phyloP scores from a whole-genome alignment of 1,140 invertebrate species.

The Condylostylus longicornis region DNA sequence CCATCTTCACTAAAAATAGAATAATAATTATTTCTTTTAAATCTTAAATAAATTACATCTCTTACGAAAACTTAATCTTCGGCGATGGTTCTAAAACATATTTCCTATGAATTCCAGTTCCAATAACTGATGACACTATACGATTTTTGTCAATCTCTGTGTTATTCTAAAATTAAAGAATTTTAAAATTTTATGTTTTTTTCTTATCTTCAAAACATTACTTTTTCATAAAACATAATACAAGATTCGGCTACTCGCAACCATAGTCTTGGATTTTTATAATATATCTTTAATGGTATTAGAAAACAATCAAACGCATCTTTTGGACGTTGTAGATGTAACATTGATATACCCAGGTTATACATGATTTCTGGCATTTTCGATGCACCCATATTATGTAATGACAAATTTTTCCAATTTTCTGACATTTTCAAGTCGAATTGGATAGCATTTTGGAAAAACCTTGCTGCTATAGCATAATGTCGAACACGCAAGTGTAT shows the following conservation, averaged over 20 bases:
- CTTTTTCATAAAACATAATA: constrained; percentile 52
- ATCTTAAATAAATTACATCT: constrained; percentile 1
- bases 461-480: constrained; percentile 69
- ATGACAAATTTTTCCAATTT: constrained; percentile 23
- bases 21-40: background rate
- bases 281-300: constrained; percentile 71
- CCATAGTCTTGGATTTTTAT: constrained; percentile 82
- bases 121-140: constrained; percentile 45
- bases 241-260: constrained; percentile 86
- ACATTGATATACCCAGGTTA: constrained; percentile 74
- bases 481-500: constrained; percentile 76
- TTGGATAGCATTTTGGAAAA: constrained; percentile 68
- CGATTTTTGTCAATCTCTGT: constrained; percentile 37
- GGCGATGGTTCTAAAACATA: constrained; percentile 43
- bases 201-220: constrained; percentile 35
- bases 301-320: constrained; percentile 84
- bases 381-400: constrained; percentile 31
- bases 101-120: constrained; percentile 46
- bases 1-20: constrained; percentile 35
- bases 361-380: constrained; percentile 73
- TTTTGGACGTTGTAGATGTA: constrained; percentile 62
- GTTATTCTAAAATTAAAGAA: constrained; percentile 10
- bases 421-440: constrained; percentile 54
- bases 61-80: constrained; percentile 34
- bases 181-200: background rate